Evolutionary conservation across 1,140 invertebrate genomes (phyloP).

Genomic region (Drosophila miranda): DNA sequence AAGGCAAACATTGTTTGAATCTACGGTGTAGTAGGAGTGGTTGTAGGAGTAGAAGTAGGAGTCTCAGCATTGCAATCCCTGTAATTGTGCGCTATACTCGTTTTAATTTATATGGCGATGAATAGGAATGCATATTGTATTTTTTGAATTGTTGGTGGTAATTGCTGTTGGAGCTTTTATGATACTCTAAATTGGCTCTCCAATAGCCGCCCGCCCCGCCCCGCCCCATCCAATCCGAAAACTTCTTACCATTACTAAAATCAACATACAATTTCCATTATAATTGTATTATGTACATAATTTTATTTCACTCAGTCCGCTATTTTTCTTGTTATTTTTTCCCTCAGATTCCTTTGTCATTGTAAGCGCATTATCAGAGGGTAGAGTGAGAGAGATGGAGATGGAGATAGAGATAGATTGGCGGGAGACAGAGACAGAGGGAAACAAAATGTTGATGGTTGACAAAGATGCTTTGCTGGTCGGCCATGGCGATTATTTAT

Average conservation of each 20-base stretch:
- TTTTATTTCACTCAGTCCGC: conserved; percentile 1
- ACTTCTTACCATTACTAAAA: conserved; percentile 18
- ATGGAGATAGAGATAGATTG: conserved; percentile 5
- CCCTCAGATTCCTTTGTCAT: conserved; percentile 4
- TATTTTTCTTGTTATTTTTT: conserved; percentile 2
- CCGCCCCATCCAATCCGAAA: too few species aligned
- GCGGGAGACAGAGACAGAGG: neutral
- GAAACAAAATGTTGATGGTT: conserved; percentile 49
- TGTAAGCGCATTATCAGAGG: neutral
- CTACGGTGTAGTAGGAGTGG: too few species aligned
- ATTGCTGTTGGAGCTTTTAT: too few species aligned
- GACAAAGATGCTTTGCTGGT: conserved; percentile 43
- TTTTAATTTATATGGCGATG: too few species aligned
- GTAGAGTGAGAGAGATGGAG: neutral
- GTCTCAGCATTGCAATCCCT: too few species aligned
- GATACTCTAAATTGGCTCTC: too few species aligned
- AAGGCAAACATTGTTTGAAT: conserved; percentile 2
- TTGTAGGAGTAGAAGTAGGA: too few species aligned
- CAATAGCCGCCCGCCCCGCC: too few species aligned
- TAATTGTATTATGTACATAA: conserved; percentile 16
- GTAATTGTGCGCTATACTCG: too few species aligned
- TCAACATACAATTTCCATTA: conserved; percentile 29
- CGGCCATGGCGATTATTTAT: conserved; percentile 50
- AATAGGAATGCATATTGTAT: too few species aligned
- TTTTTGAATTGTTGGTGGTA: too few species aligned